Evolutionary conservation across 2,888 invertebrate species (phyloP).

Genomic region (Phyllotreta cruciferae): DNA sequence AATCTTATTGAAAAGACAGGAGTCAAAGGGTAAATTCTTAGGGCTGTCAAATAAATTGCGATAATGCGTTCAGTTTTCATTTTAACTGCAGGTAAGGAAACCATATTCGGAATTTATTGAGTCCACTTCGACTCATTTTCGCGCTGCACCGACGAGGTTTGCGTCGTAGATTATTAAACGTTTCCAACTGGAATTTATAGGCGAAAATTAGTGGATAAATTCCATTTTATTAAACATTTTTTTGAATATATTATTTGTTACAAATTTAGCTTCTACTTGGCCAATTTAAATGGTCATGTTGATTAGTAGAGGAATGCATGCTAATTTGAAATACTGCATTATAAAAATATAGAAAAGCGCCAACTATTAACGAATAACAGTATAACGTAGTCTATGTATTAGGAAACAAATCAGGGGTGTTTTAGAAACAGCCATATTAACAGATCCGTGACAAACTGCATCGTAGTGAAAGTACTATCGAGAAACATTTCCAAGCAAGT

Average conservation of each 20-base stretch:
- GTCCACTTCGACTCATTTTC: slow-evolving; percentile 36
- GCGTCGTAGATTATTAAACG: slow-evolving; percentile 31
- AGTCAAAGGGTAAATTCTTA: slow-evolving; percentile 44
- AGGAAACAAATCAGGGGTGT: no score
- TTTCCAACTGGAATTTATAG: slow-evolving; percentile 30
- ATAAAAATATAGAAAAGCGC: no score
- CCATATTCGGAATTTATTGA: slow-evolving; percentile 39
- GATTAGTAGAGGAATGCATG: no score
- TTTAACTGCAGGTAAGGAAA: slow-evolving; percentile 40
- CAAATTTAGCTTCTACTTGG: no score
- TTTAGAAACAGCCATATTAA: no score
- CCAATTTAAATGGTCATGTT: background rate
- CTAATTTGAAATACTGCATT: no score
- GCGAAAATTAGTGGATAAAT: slow-evolving; percentile 29
- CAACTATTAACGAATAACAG: no score
- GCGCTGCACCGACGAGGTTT: slow-evolving; percentile 35
- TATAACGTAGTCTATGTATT: no score
- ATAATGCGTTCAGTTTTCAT: slow-evolving; percentile 40
- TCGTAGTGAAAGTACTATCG: no score
- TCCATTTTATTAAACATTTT: slow-evolving; percentile 33
- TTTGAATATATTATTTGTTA: no score
- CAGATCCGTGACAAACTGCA: no score
- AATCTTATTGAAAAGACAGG: slow-evolving; percentile 42
- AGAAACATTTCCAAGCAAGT: no score
- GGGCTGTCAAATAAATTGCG: slow-evolving; percentile 40